Evolutionary conservation across 2,113 vertebrate genomes (phyloP).

Genomic region (Gnathonemus longibarbis): DNA sequence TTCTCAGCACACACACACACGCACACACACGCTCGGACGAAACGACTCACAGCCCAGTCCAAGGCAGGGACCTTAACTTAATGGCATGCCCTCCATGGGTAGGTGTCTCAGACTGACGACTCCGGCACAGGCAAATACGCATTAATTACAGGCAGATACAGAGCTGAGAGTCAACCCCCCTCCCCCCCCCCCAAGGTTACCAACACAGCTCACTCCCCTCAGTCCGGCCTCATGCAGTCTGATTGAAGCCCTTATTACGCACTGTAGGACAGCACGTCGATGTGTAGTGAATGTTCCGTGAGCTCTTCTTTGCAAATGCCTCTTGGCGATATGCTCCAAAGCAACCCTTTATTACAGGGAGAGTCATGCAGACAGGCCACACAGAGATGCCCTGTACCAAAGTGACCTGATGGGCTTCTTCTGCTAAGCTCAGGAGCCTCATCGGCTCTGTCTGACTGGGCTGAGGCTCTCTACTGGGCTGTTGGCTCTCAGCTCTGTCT

Average conservation of each 20-base stretch:
- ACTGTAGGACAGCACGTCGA: neutral
- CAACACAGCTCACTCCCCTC: neutral
- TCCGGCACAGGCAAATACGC: neutral
- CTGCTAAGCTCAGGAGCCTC: neutral
- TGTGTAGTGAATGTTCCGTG: neutral
- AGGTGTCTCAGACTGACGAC: slow-evolving; percentile 5
- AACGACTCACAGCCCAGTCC: neutral
- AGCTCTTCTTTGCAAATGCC: neutral
- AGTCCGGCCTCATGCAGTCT: slow-evolving; percentile 1
- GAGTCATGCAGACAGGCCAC: neutral
- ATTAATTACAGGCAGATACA: slow-evolving; percentile 7
- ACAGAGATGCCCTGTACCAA: neutral
- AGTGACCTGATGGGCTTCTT: neutral
- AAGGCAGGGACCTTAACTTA: neutral
- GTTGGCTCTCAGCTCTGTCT: neutral
- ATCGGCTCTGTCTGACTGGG: neutral
- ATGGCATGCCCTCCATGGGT: neutral
- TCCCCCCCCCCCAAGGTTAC: slow-evolving; percentile 23
- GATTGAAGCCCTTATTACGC: slow-evolving; percentile 28
- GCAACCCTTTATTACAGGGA: neutral
- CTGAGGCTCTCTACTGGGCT: neutral
- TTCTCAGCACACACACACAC: neutral
- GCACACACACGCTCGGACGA: neutral
- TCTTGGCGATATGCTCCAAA: neutral
- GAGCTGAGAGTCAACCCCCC: neutral